Base-by-base conservation (phyloP, 2,888 invertebrate species). In the Apamea epomidion region DNA sequence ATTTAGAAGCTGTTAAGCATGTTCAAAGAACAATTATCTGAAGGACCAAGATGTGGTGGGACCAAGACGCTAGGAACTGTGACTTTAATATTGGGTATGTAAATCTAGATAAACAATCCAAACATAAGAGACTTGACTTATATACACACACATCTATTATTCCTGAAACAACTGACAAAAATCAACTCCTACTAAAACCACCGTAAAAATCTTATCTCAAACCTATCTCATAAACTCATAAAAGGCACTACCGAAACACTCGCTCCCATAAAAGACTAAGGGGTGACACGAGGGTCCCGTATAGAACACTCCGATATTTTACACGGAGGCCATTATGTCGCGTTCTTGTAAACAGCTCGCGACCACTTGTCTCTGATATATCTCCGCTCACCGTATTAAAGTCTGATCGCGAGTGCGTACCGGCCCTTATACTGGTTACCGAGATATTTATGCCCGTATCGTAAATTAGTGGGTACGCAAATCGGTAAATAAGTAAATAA, bases 311-410 rank as follows among this genome's bases (percentile, higher is more conserved):
- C 60, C 91, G 87, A 92, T 94, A 94, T 94, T 95, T 94, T 93
- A 94, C 92, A 93, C 90, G 88, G 88, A 89, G 92, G 92, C 94
- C 94, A 95, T 96, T 95, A 96, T 92, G 94, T 94, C 93, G 93
- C 92, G 94, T 95, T 96, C 96, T 97, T 97, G 96, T 95, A 95
- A 96, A 96, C 95, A 95, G 94, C 94, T 94, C 93, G 94, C 91
- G 92, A 92, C 90, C 94, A 94, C 94, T 95, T 93, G 94, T 93
- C 94, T 93, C 94, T 93, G 95, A 96, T 96, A 96, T 96, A 96
- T 96, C 96, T 96, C 93, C 93, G 96, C 96, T 95, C 95, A 95
- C 92, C 89, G 83, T 86, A 88, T 88, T 89, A 87, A 87, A 87
- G 85, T 80, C 82, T 85, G 84, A 83, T 86, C 83, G 78, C 75